These are phyloP conservation scores for Drosophila atripex DNA, from an alignment of 2,888 invertebrate species.

Conservation along the genomic window DNA sequence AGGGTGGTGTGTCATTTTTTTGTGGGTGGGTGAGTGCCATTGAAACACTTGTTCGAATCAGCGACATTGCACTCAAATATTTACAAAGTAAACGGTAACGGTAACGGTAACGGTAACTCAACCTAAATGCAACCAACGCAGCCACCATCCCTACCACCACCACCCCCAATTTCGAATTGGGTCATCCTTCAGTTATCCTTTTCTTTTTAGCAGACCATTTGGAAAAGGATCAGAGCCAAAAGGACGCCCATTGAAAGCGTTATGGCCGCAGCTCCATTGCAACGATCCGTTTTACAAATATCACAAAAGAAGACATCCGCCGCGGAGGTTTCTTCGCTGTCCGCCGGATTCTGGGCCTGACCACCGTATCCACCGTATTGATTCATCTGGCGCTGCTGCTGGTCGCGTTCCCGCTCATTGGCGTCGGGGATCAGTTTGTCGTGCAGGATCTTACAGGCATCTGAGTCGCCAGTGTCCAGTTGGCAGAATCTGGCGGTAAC, in stretches of 20 bases:
- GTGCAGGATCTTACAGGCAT: slow-evolving; percentile 81
- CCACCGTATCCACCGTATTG: slow-evolving; percentile 42
- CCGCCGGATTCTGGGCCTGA: slow-evolving; percentile 43
- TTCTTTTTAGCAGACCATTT: slow-evolving; percentile 46
- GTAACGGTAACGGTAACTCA: slow-evolving; percentile 66
- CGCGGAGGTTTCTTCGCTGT: slow-evolving; percentile 34
- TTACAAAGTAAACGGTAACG: slow-evolving; percentile 71
- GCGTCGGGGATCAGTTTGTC: slow-evolving; percentile 65
- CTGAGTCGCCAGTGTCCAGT: slow-evolving; percentile 81
- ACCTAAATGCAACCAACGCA: slow-evolving; percentile 64
- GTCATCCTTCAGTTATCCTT: neutral
- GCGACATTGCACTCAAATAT: slow-evolving; percentile 64
- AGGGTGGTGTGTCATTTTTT: slow-evolving; percentile 6
- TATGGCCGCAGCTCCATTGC: slow-evolving; percentile 75
- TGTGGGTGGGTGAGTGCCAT: slow-evolving; percentile 10
- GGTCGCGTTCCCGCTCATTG: slow-evolving; percentile 40
- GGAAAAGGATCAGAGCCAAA: slow-evolving; percentile 24
- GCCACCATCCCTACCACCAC: slow-evolving; percentile 18
- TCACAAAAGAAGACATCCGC: slow-evolving; percentile 81
- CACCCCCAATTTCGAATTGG: slow-evolving; percentile 1
- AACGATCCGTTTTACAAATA: slow-evolving; percentile 79
- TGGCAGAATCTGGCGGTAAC: slow-evolving; percentile 83
- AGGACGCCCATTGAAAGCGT: slow-evolving; percentile 41
- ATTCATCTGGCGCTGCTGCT: slow-evolving; percentile 53
- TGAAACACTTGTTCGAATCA: slow-evolving; percentile 32